These are phyloP conservation scores for Motacilla tschutschensis DNA, from an alignment of 2,113 vertebrate species.

Conservation along the genomic window DNA sequence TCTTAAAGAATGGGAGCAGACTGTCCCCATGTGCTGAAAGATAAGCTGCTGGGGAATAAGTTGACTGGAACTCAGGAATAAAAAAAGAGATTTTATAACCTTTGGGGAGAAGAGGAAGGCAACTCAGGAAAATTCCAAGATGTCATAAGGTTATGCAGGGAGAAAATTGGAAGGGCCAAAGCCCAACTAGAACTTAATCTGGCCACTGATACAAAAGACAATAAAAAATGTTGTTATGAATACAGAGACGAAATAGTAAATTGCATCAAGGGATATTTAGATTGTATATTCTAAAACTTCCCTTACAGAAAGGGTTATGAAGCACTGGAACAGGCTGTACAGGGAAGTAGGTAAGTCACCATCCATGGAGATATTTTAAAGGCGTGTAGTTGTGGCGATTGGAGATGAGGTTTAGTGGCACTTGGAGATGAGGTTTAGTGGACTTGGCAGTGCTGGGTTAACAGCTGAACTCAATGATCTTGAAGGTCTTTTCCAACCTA, in stretches of 20 bases:
- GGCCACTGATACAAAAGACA: background rate
- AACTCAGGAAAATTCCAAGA: background rate
- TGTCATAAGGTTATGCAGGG: background rate
- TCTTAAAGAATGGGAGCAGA: background rate
- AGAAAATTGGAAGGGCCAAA: background rate
- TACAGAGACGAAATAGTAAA: background rate
- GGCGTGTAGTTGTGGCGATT: background rate
- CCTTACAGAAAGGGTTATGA: background rate
- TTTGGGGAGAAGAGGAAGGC: background rate
- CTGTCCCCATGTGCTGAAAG: background rate
- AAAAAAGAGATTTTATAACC: background rate
- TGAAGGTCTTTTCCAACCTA: background rate
- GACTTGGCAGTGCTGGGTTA: background rate
- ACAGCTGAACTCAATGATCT: background rate
- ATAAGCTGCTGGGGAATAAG: background rate
- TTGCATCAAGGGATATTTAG: background rate
- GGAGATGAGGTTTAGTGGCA: background rate
- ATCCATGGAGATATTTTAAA: background rate
- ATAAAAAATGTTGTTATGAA: background rate
- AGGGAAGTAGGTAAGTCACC: background rate
- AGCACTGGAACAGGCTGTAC: background rate
- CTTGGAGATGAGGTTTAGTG: background rate
- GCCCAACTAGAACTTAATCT: background rate
- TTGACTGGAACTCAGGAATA: background rate
- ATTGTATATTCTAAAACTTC: background rate